A percentile compares a stretch with the other conserved stretches of the same genome.
Evolutionary conservation across 1,140 invertebrate species (phyloP).

Genomic region (Trachymyrmex cornetzi): DNA sequence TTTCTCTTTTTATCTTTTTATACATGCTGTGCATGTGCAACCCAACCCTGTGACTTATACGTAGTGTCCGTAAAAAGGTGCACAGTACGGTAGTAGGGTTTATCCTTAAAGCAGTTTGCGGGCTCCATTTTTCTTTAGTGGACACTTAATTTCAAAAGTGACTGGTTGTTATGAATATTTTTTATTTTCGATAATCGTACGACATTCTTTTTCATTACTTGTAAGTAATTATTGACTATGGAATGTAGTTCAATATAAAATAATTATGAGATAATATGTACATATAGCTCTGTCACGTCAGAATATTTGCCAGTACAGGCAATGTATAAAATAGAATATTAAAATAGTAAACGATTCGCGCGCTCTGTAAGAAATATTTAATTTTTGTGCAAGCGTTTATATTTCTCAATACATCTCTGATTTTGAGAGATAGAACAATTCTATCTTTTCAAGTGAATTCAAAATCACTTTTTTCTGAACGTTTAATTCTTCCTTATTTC

Average conservation of each 20-base stretch:
- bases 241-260: not conserved
- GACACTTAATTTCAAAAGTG: not conserved
- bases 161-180: not conserved
- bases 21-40: not conserved
- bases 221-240: not conserved
- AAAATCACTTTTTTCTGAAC: not conserved
- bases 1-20: constrained; percentile 14
- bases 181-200: too few relatives aligned
- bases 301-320: not conserved
- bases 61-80: constrained; percentile 3
- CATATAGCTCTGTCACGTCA: not conserved
- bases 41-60: not conserved
- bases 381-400: not conserved
- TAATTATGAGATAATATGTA: not conserved
- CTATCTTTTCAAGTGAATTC: not conserved
- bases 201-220: not conserved
- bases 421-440: not conserved
- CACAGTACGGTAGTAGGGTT: not conserved
- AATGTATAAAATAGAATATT: not conserved
- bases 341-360: not conserved
- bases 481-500: not conserved
- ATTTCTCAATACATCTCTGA: not conserved
- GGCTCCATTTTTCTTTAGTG: constrained; percentile 36
- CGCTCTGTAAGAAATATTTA: not conserved
- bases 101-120: constrained; percentile 21